Evolutionary conservation across 2,113 vertebrate genomes (phyloP), one percentile per base, ranked within the genome.

Genomic region (Triplophysa dalaica): DNA sequence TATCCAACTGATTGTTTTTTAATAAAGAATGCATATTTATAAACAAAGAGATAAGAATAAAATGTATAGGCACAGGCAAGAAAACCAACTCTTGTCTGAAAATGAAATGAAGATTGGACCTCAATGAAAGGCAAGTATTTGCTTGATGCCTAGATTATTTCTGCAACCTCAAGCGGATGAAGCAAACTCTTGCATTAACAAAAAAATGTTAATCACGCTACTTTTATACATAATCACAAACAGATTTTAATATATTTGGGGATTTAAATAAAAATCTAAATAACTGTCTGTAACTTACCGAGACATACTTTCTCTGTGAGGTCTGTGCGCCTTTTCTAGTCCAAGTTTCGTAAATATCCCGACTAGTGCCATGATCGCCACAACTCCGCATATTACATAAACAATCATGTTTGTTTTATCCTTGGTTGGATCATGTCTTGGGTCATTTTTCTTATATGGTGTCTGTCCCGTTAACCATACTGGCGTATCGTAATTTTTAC

Each of bases 381-480:
- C 98, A 87, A 99, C 96, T 91, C 97, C 98, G 88, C 98, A 99
- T 85, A 99, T 97, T 89, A 99, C 95, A 90, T 99, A 99, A 78
- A 99, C 98, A 66, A 99, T 97, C 83, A 99, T 93, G 93, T 99
- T 99, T 78, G 98, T 99, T 91, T 98, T 99, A 93, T 99, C 97
- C 92, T 95, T 95, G 88, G 97, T 97, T 87, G 94, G 96, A 87
- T 97, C 97, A 54, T 94, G 94, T 75, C 94, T 83, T 77, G 94
- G 93, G 88, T 96, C 97, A 3, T 93, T 94, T 78, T 96, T 97
- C 78, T 96, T 96, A 86, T 94, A 94, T 0, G 97, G 95, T 22
- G 94, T 94, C 89, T 97, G 97, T 63, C 95, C 95, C 2, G 94
- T 94, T 89, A 94, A 95, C 97, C 97, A 99, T 73, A 94, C 87